These are phyloP conservation scores for Leuciscus idus DNA, from an alignment of 2,113 vertebrate species.

Conservation along the genomic window DNA sequence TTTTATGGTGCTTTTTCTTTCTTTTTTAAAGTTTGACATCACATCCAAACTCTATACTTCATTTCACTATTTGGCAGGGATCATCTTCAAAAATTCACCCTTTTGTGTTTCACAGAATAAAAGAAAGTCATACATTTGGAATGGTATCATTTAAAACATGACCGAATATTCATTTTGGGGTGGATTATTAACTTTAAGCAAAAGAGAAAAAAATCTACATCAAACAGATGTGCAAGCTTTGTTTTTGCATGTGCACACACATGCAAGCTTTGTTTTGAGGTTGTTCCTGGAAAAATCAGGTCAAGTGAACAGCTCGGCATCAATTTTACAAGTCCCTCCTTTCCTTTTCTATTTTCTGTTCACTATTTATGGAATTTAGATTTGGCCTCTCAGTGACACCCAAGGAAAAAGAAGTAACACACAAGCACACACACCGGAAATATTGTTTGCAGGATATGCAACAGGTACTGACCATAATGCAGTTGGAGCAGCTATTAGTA, in stretches of 20 bases:
- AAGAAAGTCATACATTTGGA: no score
- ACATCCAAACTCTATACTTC: no score
- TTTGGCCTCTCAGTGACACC: constrained; percentile 17
- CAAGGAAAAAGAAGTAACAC: background rate
- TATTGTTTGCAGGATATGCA: constrained; percentile 7
- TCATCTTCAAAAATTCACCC: no score
- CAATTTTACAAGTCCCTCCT: background rate
- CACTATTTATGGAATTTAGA: constrained; percentile 16
- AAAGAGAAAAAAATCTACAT: background rate
- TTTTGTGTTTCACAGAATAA: no score
- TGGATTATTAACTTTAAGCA: background rate
- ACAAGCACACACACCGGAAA: background rate
- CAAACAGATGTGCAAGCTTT: background rate
- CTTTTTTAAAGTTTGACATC: no score
- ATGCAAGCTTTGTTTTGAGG: background rate
- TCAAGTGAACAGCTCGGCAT: background rate
- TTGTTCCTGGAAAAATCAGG: background rate
- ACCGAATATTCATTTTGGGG: no score
- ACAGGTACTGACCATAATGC: constrained; percentile 19
- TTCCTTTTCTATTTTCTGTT: background rate
- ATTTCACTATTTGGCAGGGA: no score
- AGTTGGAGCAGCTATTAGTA: background rate
- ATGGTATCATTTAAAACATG: no score
- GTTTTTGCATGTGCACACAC: background rate
- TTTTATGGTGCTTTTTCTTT: no score